Evolutionary conservation across 2,113 vertebrate genomes (phyloP), one percentile per base, ranked within the genome.

Genomic region (Lethenteron camtschaticum): DNA sequence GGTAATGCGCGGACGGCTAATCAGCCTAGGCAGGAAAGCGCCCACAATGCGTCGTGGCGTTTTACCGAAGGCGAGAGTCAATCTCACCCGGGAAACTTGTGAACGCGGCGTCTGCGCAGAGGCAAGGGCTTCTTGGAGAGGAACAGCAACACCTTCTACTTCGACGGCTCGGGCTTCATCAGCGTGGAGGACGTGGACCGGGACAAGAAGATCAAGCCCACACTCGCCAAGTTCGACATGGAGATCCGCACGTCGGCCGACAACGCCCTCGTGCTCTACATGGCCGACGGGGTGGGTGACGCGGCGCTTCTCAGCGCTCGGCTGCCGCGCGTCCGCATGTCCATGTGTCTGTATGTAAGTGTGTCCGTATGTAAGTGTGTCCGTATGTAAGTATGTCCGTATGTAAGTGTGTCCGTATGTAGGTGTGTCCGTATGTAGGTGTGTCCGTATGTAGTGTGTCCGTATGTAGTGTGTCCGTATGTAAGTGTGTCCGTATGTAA

Each of bases 101-200:
- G 41, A 41, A 41, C 6, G 41, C 5, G 41, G 41, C 6, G 4
- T 68, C 3, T 12, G 20, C 57, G 9, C 41, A 71, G 70, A 11
- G 63, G 57, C 10, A 72, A 72, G 68, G 68, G 63, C 10, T 56
- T 41, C 56, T 57, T 57, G 90, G 79, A 95, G 88, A 58, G 82
- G 88, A 6, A 83, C 71, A 85, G 82, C 0, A 86, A 95, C 0
- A 89, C 82, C 1, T 84, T 85, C 12, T 92, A 86, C 74, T 89
- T 96, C 1, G 92, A 96, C 0, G 94, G 94, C 10, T 85, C 84
- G 0, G 94, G 94, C 11, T 95, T 83, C 0, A 86, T 87, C 0
- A 80, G 85, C 76, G 79, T 96, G 75, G 74, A 69, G 57, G 79
- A 86, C 1, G 75, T 79, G 3, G 75, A 71, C 0, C 76, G 79